Conservation (phyloP, 2,797 vertebrate species). For the Hemibagrus guttatus region DNA sequence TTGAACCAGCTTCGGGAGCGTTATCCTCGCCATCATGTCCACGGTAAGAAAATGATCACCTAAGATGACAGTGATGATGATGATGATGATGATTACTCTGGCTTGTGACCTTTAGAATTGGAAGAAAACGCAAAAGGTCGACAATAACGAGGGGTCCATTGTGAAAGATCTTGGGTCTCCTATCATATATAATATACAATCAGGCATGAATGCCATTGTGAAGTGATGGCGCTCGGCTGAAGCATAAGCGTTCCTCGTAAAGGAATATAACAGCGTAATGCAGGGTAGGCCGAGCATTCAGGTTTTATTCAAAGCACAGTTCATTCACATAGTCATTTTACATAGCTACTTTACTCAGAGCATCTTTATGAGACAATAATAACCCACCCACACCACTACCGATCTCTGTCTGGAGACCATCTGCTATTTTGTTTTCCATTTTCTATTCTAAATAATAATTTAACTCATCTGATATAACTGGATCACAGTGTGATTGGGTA, state of each 20-base stretch:
- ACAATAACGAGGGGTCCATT: neutral
- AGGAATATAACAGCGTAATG: neutral
- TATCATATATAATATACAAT: neutral
- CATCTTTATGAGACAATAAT: conserved; percentile 32
- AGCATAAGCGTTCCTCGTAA: neutral
- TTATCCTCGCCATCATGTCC: neutral
- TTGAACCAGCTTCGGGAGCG: neutral
- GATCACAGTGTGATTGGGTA: neutral
- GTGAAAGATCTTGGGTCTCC: neutral
- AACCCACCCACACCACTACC: conserved; percentile 19
- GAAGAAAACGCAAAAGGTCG: conserved; percentile 15
- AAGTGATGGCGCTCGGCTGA: neutral
- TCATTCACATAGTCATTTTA: conserved; percentile 13
- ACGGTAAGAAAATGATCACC: neutral
- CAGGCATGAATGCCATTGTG: neutral
- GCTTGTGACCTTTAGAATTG: conserved; percentile 16
- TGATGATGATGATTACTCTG: conserved; percentile 12
- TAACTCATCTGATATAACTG: neutral
- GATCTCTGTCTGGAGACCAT: conserved; percentile 40
- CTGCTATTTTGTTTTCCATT: conserved; percentile 3
- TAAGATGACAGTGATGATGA: conserved; percentile 3
- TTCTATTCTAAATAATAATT: conserved; percentile 34
- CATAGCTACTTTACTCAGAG: conserved; percentile 8
- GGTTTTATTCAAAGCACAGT: conserved; percentile 21
- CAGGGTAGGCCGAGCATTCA: neutral